Base-by-base conservation (phyloP, 2,888 invertebrate species). In the Xanthorhoe spadicearia region DNA sequence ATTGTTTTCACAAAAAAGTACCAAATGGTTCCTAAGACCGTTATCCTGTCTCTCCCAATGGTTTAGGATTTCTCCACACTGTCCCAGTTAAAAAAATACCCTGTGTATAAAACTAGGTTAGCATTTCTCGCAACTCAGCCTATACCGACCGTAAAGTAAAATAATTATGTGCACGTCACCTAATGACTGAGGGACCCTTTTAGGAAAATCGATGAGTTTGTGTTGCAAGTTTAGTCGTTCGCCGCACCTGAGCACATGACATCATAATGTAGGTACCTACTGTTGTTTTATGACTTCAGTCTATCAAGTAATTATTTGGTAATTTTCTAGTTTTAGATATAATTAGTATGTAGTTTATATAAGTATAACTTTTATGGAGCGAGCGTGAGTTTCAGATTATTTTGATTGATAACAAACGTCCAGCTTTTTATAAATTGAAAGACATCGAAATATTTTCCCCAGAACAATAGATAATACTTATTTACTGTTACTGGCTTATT, bases 141-240 rank as follows among this genome's bases (percentile, higher is more conserved):
- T 43, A 13, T 3, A 43, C 13, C 38, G 10, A 48, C 5, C 32
- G 32, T 48, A 17, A 17, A 48, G 13, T 8, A 15, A 83, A 85
- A 83, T 88, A 85, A 88, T 88, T 87, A 87, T 84, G 82, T 85
- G 6, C 49, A 19, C 75, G 71, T 74, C 83, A 83, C 83, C 76
- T 56, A 52, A 57, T 80, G 81, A 80, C 80, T 82, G 77, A 78
- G 82, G 79, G 82, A 66, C 66, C 61, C 61, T 32, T 49, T 83
- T 80, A 80, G 76, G 74, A 69, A 75, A 77, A 83, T 85, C 86
- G 78, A 83, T 83, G 67, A 71, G 66, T 71, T 67, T 70, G 71
- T 69, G 65, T 65, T 61, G 55, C 58, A 62, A 67, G 64, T 68
- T 71, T 71, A 68, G 69, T 61, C 59, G 65, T 64, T 73, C 66